Conservation (phyloP, 2,888 invertebrate genomes). For the Stenoptilia bipunctidactyla region DNA sequence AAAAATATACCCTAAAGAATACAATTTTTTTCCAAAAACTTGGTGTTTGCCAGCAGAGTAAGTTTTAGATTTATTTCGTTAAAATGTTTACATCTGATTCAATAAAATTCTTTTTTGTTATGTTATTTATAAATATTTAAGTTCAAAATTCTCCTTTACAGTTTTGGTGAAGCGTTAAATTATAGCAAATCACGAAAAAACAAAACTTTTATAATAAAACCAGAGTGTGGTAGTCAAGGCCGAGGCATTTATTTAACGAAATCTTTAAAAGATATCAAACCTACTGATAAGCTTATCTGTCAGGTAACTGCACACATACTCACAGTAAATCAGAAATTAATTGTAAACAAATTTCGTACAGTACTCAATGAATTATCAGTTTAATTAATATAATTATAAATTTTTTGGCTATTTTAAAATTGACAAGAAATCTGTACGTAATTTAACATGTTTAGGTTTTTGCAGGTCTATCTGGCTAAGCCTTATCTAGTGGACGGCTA, state of each 20-base stretch:
- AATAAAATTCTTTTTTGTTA: not conserved
- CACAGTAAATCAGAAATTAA: too few species aligned
- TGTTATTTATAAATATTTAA: not conserved
- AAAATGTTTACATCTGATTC: too few species aligned
- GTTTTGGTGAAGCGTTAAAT: constrained; percentile 80
- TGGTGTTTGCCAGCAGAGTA: constrained; percentile 95
- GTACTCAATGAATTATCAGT: too few species aligned
- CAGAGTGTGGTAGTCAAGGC: constrained; percentile 92
- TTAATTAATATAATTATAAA: too few species aligned
- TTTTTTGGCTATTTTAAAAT: too few species aligned
- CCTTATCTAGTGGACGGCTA: constrained; percentile 92
- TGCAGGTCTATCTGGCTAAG: constrained; percentile 67
- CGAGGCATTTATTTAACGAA: constrained; percentile 89
- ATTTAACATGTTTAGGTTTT: constrained; percentile 10
- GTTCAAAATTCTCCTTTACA: constrained; percentile 23
- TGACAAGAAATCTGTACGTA: not conserved
- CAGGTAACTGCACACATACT: constrained; percentile 79
- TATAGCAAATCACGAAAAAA: constrained; percentile 79
- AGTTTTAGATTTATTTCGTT: constrained; percentile 36
- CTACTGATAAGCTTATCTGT: constrained; percentile 87
- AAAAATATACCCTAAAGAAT: constrained; percentile 89
- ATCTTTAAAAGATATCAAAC: constrained; percentile 82
- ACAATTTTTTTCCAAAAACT: constrained; percentile 92
- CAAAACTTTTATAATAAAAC: constrained; percentile 90
- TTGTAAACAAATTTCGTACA: too few species aligned